phyloP scores from a whole-genome alignment of 2,888 invertebrate genomes.

The Polietes domitor region DNA sequence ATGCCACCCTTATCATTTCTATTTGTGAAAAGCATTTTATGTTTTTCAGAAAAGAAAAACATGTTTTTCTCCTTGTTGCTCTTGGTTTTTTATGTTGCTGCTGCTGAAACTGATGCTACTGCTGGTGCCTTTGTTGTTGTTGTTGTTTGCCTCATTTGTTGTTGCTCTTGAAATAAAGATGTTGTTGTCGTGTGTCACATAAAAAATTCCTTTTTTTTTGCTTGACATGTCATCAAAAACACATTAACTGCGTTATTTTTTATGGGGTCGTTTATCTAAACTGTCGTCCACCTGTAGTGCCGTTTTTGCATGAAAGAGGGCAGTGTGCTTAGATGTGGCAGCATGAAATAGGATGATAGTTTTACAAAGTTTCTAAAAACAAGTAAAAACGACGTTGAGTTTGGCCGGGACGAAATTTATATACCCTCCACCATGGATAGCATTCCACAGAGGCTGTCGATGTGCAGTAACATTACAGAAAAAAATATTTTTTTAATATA shows the following conservation, averaged over 20 bases:
- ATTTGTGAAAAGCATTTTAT: conserved; percentile 42
- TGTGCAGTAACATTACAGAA: no score
- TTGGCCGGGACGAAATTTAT: no score
- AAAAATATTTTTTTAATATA: no score
- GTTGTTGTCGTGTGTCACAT: conserved; percentile 35
- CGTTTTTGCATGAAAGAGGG: conserved; percentile 4
- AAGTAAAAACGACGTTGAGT: no score
- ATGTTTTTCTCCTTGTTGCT: conserved; percentile 23
- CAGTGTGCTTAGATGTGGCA: not conserved
- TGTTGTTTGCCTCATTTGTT: not conserved
- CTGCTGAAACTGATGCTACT: not conserved
- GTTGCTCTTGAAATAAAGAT: not conserved
- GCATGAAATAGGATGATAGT: no score
- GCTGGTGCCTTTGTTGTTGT: not conserved
- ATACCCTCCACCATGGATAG: no score
- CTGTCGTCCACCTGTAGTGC: conserved; percentile 63
- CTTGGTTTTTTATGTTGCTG: conserved; percentile 1
- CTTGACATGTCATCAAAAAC: conserved; percentile 69
- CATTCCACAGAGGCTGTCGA: no score
- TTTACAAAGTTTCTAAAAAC: no score
- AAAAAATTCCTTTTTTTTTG: conserved; percentile 43
- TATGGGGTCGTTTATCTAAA: conserved; percentile 67
- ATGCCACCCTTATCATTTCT: conserved; percentile 41
- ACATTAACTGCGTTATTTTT: conserved; percentile 68
- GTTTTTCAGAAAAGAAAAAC: conserved; percentile 30